A percentile compares a stretch with the other conserved stretches of the same genome.
phyloP scores from a whole-genome alignment of 1,140 invertebrate species.

The Paracyclopina nana region DNA sequence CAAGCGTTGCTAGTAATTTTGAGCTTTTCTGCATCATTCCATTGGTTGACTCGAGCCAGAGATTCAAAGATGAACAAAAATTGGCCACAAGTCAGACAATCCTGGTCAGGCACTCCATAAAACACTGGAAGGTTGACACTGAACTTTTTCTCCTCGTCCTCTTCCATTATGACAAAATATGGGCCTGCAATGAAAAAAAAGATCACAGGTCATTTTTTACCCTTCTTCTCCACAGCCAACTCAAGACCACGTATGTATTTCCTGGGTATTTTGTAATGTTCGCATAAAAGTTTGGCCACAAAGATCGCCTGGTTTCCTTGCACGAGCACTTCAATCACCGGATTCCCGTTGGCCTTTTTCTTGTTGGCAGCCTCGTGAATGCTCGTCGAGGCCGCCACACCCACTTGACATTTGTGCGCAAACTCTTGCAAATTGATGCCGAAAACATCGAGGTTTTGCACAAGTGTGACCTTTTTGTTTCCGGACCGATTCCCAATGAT shows the following conservation, averaged over 20 bases:
- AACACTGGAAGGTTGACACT: no score
- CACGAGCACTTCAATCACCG: constrained; percentile 53
- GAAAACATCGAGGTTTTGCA: constrained; percentile 65
- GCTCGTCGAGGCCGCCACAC: constrained; percentile 61
- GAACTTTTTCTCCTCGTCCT: no score
- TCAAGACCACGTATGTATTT: constrained; percentile 42
- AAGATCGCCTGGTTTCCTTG: constrained; percentile 76
- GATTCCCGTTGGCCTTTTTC: constrained; percentile 29
- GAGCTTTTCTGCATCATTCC: no score
- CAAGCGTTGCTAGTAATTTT: no score
- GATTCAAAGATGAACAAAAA: no score
- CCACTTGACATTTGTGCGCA: constrained; percentile 56
- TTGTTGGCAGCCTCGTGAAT: constrained; percentile 45
- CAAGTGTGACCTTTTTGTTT: constrained; percentile 77
- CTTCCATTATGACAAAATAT: no score
- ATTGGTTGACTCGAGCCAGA: no score
- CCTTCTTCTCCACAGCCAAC: constrained; percentile 38
- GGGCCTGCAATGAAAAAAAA: no score
- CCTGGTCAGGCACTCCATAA: no score
- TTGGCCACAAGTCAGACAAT: no score
- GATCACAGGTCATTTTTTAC: no score
- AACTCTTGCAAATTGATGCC: constrained; percentile 57
- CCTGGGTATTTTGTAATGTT: constrained; percentile 42
- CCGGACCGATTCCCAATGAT: constrained; percentile 49
- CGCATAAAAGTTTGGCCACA: constrained; percentile 44